Evolutionary conservation across 2,797 vertebrate species (phyloP).

Genomic region (Siniperca scherzeri): DNA sequence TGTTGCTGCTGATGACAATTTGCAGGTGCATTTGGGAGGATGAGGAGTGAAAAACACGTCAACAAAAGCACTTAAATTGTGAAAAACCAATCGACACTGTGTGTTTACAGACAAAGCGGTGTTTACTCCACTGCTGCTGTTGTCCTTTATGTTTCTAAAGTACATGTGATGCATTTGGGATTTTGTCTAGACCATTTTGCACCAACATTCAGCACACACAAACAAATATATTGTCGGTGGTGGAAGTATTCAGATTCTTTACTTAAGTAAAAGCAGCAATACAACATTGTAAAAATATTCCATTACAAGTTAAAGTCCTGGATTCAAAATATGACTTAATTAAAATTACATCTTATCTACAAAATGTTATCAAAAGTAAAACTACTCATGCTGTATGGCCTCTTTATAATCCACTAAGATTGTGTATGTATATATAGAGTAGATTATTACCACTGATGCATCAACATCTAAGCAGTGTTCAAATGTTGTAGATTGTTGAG

Average conservation of each 20-base stretch:
- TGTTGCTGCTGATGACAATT: not conserved
- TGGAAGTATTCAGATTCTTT: not conserved
- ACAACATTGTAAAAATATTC: not conserved
- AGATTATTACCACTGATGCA: not conserved
- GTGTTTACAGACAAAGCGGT: not conserved
- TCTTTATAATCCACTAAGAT: not conserved
- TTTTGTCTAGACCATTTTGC: not conserved
- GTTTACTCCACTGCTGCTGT: not conserved
- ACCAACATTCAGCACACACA: not conserved
- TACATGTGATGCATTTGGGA: not conserved
- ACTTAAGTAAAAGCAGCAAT: not conserved
- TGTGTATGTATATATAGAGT: too few species aligned
- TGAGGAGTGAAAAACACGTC: not conserved
- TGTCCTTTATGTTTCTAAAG: not conserved
- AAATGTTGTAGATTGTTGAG: not conserved
- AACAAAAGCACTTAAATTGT: not conserved
- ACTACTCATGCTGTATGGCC: not conserved
- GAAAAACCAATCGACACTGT: not conserved
- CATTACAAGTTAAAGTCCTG: not conserved
- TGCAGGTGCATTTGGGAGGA: not conserved
- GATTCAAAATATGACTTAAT: not conserved
- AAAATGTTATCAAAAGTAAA: not conserved
- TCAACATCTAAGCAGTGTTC: not conserved
- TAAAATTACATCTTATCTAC: not conserved
- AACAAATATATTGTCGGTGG: not conserved